Evolutionary conservation across 2,888 invertebrate species (phyloP), one percentile per base, ranked within the genome.

Genomic region (Polymixis flavicincta): DNA sequence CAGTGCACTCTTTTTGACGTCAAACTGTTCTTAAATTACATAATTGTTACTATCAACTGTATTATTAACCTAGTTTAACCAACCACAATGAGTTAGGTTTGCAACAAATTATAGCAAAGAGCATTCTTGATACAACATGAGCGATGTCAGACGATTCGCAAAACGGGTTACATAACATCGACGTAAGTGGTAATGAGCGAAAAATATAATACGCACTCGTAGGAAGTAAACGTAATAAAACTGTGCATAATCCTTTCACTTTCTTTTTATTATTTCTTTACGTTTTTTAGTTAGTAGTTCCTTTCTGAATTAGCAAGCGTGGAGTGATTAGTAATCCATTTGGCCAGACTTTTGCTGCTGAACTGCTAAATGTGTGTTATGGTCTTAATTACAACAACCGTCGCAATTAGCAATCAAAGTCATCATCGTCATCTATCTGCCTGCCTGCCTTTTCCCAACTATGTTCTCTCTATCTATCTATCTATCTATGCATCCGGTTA

Each of bases 191-290:
- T 83, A 82, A 82, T 78, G 75, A 82, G 83, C 69, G 73, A 72
- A 78, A 80, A 85, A 76, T 76, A 78, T 84, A 78, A 76, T 74
- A 81, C 78, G 14, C 42, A 74, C 64, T 72, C 72, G 19, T 67
- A 82, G 85, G 82, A 85, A 85, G 79, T 71, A 71, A 85, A 60
- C 72, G 79, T 76, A 71, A 82, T 61, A 75, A 75, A 54, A 65
- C 60, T 65, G 42, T 48, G 25, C 83, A 82, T 76, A 74, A 72
- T 87, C 82, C 85, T 87, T 82, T 87, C 87, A 85, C 85, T 82
- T 85, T 85, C 48, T 54, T 81, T 81, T 75, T 55, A 61, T 42
- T 67, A 32, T 64, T 63, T 67, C 9, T 52, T 63, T 55, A 19
- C 0, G 11, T 52, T 65, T 60, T 69, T 48, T 25, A 45, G 17